Evolutionary conservation across 2,797 vertebrate genomes (phyloP), one percentile per base, ranked within the genome.

Genomic region (Neosalanx taihuensis): DNA sequence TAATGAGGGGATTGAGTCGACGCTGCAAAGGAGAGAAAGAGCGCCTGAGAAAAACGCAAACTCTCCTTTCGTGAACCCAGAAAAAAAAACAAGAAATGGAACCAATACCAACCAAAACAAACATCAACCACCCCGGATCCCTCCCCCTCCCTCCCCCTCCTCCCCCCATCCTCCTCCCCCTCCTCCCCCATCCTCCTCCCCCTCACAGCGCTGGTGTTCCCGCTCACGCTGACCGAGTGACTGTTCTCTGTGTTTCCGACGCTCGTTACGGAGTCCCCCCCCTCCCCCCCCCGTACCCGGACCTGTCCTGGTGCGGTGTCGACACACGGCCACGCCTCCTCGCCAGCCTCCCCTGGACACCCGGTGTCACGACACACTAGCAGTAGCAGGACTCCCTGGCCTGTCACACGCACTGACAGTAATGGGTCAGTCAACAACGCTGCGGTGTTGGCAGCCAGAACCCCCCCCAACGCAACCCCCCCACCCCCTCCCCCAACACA

Each of bases 391-490:
- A 53, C 64, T 20, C 6, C 69, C 64, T 49, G 76, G 83, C 76
- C 69, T 60, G 67, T 84, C 81, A 79, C 79, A 56, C 60, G n/a
- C n/a, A 9, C 73, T 90, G 91, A 92, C 89, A 90, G 87, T 84
- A 89, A 89, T 88, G 81, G 89, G 88, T 87, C 87, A 81, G 73
- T 86, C 87, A 89, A 90, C 87, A 89, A n/a, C 18, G 84, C 82
- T 64, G 71, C 74, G 72, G 77, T 57, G 67, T 85, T 87, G 77
- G 75, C 73, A 81, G 67, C 72, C 51, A 70, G 87, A 87, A 87
- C 74, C 83, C 79, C 85, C 87, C 72, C 29, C 29, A 12, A 26
- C 1, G n/a, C 51, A 56, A 4, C 60, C 5, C 35, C 4, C 35
- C 35, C 75, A 41, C 65, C 46, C 69, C 65, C n/a, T 20, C 58